Base-by-base conservation (phyloP, 2,113 vertebrate species). In the Aptenodytes forsteri region DNA sequence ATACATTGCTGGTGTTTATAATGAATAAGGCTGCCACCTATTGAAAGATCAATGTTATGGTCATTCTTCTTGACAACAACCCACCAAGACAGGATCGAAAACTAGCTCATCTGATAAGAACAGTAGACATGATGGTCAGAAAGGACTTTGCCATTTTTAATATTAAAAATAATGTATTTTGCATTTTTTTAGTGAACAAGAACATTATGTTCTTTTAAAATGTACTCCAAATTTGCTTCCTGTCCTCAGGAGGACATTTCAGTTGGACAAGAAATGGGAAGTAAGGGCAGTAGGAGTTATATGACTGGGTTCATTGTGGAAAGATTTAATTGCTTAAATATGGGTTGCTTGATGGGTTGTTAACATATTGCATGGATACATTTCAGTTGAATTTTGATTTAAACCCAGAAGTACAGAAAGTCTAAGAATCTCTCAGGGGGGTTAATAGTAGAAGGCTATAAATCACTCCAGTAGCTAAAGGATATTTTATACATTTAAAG, bases 381-480 rank as follows among this genome's bases (percentile, higher is more conserved):
- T 87, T 78, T 91, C 54, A 80, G 55, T 49, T 96, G 44, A 88
- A 72, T 69, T 95, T 54, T 81, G 23, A 92, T 91, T 97, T 97
- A 86, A 94, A 96, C 80, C 52, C 46, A 76, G 92, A 81, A 65
- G 36, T 40, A 84, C 21, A 50, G 17, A 46, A 87, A 76, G 36
- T 94, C 46, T 91, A 65, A 92, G 34, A 36, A 56, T 70, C 34
- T 92, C n/a, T 78, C 4, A 42, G 42, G 42, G 3, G 16, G 18
- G 13, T 34, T 86, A 44, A 42, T 50, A 82, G 25, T 75, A 50
- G 34, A 64, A 66, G 69, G n/a, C 30, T 94, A 18, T 96, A 95
- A 97, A 96, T 94, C 77, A 78, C 13, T 91, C 71, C 25, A 38
- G 47, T 90, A 83, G 32, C 83, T 96, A 93, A 90, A 90, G 95